Evolutionary conservation across 1,140 invertebrate genomes (phyloP), one percentile per base, ranked within the genome.

Genomic region (Meteorus sp.): DNA sequence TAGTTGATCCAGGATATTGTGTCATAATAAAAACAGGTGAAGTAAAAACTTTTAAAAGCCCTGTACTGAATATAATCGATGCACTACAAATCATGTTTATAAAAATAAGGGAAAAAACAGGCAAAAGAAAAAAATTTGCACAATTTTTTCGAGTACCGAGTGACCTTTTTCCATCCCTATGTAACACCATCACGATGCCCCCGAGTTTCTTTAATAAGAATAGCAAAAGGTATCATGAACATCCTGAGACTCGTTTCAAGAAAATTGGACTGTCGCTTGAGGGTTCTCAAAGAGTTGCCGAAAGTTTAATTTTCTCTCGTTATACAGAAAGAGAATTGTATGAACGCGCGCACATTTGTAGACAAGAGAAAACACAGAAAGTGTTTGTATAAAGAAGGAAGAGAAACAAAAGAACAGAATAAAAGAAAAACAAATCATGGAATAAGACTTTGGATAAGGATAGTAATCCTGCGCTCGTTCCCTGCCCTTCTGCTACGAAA

Each of bases 241-340:
- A 65, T 66, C 68, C 61, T 29, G 69, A 65, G 67, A 63, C 60
- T 61, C 60, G 64, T 65, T 68, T 43, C 29, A 57, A 67, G 69
- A 70, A 73, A 72, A 75, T 73, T 75, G 71, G 65, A 72, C 69
- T 72, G 68, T 71, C 69, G 65, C 67, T 69, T 66, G 63, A 60
- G 61, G 56, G 59, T 63, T 62, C 60, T 63, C 64, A 60, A 63
- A 64, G 63, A 68, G 61, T 62, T 63, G 62, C 58, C 66, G 55
- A 68, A 70, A 68, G 64, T 70, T 68, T 70, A 68, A 70, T 70
- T 70, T 70, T 66, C 68, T 60, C 51, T 39, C 22, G 39, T 45
- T 54, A 54, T 41, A 33, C 20, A 17, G 13, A 22, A n/a, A 50
- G 17, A 19, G 11, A 5, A 35, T 44, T 27, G 11, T 57, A 23